Percentiles rank a stretch among this genome's conserved stretches.
phyloP scores from a whole-genome alignment of 1,140 invertebrate genomes.

The Cotesia vestalis region DNA sequence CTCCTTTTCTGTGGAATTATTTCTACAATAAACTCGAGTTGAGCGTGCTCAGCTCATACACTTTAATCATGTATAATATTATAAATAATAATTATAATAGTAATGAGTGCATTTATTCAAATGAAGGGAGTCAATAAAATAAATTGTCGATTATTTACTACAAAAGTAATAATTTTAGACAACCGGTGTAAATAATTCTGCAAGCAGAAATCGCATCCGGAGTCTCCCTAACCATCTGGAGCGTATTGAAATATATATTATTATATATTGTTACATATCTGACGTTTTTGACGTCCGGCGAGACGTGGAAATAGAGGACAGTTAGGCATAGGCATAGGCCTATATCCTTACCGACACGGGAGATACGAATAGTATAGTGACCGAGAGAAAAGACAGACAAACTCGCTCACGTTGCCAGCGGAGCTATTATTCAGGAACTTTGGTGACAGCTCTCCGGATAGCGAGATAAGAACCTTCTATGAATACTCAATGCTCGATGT shows the following conservation, averaged over 20 bases:
- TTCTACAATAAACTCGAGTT: constrained; percentile 2
- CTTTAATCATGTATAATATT: too few species aligned
- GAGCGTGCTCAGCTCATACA: neutral
- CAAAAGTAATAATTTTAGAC: constrained; percentile 21
- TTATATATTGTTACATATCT: constrained; percentile 51
- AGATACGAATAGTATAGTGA: constrained; percentile 13
- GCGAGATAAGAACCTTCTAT: constrained; percentile 64
- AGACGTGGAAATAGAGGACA: constrained; percentile 31
- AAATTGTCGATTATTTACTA: neutral
- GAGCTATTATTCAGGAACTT: constrained; percentile 65
- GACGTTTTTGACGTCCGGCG: constrained; percentile 55
- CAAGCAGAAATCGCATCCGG: neutral
- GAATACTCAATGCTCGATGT: constrained; percentile 58
- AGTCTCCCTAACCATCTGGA: constrained; percentile 11
- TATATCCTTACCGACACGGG: constrained; percentile 57
- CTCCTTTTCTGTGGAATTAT: constrained; percentile 6
- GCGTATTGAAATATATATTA: constrained; percentile 2
- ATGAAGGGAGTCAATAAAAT: neutral
- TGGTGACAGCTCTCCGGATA: constrained; percentile 66
- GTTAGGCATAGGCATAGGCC: constrained; percentile 27
- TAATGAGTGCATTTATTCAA: neutral
- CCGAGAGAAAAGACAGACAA: constrained; percentile 41
- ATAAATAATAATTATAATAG: too few species aligned
- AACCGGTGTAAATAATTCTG: constrained; percentile 30
- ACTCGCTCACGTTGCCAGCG: constrained; percentile 35